Evolutionary conservation across 1,140 invertebrate genomes (phyloP).

Genomic region (Platyscapa corneri): DNA sequence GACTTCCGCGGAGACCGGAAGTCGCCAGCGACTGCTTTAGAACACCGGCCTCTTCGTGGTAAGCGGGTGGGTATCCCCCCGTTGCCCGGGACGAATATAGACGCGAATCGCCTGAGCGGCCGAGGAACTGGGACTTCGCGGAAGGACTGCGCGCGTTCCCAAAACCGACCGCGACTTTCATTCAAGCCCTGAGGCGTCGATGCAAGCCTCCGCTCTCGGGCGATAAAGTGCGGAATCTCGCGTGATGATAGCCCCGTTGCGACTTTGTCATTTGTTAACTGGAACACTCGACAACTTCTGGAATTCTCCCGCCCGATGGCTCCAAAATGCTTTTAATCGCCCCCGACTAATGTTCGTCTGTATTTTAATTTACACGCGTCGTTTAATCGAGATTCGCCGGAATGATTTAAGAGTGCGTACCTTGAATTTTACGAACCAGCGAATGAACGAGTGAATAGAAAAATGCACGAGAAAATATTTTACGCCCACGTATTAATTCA

Average conservation of each 20-base stretch:
- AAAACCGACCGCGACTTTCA: constrained; percentile 14
- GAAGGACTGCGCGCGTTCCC: not conserved
- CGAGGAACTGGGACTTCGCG: not conserved
- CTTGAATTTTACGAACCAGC: not conserved
- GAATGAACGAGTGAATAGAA: not conserved
- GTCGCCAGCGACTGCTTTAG: not conserved
- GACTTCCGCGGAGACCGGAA: constrained; percentile 44
- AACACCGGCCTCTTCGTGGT: not conserved
- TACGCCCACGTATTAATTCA: not conserved
- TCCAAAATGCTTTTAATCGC: not conserved
- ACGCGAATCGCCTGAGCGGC: not conserved
- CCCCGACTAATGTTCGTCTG: not conserved
- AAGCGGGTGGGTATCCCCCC: not conserved
- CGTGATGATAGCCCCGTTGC: no score
- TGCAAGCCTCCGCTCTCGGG: not conserved
- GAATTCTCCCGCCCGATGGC: no score
- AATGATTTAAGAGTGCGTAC: not conserved
- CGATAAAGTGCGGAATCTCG: no score
- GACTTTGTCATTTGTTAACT: no score
- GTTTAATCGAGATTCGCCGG: no score
- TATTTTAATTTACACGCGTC: no score
- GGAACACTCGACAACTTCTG: no score
- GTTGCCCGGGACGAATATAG: not conserved
- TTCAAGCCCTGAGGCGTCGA: not conserved
- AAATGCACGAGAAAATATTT: not conserved